Percentiles rank a stretch among this genome's conserved stretches.
phyloP scores from a whole-genome alignment of 1,140 invertebrate genomes.

The Diachasma alloeum region DNA sequence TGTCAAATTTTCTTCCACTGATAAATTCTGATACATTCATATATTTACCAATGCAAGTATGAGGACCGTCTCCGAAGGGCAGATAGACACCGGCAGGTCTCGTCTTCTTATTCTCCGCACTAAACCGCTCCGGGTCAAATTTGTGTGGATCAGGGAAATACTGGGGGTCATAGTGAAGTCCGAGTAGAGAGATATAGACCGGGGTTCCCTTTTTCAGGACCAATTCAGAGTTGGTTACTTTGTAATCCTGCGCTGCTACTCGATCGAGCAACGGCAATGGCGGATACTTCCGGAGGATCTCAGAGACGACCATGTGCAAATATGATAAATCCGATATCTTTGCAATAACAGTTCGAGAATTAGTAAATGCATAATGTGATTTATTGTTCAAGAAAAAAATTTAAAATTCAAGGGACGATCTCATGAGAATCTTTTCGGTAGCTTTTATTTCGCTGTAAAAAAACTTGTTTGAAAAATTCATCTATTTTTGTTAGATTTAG shows the following conservation, averaged over 20 bases:
- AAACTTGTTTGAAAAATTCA: no score
- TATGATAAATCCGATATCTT: constrained; percentile 34
- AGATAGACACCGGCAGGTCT: constrained; percentile 43
- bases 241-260: constrained; percentile 55
- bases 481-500: no score
- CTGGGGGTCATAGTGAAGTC: constrained; percentile 64
- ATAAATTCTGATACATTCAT: no score
- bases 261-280: constrained; percentile 66
- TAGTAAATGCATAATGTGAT: no score
- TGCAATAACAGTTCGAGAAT: constrained; percentile 6
- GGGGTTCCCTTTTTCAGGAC: constrained; percentile 61
- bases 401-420: no score
- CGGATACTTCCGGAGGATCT: constrained; percentile 71
- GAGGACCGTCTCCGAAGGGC: constrained; percentile 69
- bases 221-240: constrained; percentile 46
- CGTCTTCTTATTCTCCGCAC: constrained; percentile 53
- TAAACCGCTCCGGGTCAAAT: constrained; percentile 76
- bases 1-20: no score
- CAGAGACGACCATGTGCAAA: constrained; percentile 53
- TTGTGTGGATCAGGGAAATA: constrained; percentile 72
- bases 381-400: no score
- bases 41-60: constrained; percentile 66
- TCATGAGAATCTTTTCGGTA: no score
- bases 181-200: constrained; percentile 57
- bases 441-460: no score